phyloP scores from a whole-genome alignment of 1,140 invertebrate species.

The Drosophila truncata region DNA sequence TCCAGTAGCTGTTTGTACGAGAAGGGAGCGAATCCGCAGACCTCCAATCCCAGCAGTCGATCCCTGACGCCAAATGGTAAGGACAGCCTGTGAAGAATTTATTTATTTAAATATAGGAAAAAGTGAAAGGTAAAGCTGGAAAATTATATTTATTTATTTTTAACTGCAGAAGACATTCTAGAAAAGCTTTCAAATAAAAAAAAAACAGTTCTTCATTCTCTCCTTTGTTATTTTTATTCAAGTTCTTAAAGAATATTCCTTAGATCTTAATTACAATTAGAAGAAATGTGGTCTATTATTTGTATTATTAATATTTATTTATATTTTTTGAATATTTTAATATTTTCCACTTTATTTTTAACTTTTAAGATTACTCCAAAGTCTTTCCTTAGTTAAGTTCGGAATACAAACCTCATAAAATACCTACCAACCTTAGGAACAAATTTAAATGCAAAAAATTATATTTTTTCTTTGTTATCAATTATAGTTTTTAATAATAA shows the following conservation, averaged over 20 bases:
- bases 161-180: neutral
- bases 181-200: too few relatives aligned
- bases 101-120: neutral
- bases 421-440: too few relatives aligned
- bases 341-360: too few relatives aligned
- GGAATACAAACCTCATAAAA: too few relatives aligned
- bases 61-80: constrained; percentile 64
- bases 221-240: neutral
- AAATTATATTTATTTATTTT: neutral
- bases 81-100: neutral
- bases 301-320: too few relatives aligned
- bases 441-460: neutral
- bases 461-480: neutral
- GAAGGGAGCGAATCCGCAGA: constrained; percentile 27
- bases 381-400: too few relatives aligned
- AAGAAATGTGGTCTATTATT: too few relatives aligned
- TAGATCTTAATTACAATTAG: neutral
- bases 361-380: too few relatives aligned
- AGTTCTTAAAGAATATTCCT: neutral
- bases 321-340: too few relatives aligned
- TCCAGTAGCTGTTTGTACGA: constrained; percentile 77
- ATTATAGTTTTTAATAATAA: neutral
- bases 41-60: constrained; percentile 36
- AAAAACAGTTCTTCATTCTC: neutral
- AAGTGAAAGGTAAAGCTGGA: neutral